Base-by-base conservation (phyloP, 92 coral and sea anemone genomes). In the Desmophyllum pertusum region DNA sequence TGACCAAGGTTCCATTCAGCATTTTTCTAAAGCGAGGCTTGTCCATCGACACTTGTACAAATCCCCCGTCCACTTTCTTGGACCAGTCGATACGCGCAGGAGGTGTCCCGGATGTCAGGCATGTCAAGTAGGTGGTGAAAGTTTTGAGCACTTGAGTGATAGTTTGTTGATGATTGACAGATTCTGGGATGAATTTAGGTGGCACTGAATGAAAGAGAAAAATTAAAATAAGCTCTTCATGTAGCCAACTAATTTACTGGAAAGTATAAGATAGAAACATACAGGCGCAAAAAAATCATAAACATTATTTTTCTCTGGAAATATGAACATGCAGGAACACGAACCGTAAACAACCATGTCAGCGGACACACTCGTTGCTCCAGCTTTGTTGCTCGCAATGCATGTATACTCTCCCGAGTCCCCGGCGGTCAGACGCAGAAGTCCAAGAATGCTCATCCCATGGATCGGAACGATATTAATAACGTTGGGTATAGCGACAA, bases 1-100 rank as follows among this genome's bases (percentile, higher is more conserved):
- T 94, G 39, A 92, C 92, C 85, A 97, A 78, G 17, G 98, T 92
- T n/a, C 99, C 99, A 78, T 93, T 93, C 38, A 91, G 75, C 72
- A 84, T 91, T 84, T 88, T 87, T n/a, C 46, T 66, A 69, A 97
- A 90, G 42, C 98, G 91, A 83, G 94, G 88, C 43, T 87, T 68
- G 76, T 89, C 85, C 73, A 79, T 76, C 46, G 77, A 61, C 33
- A 97, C 93, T 45, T 88, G 89, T 8, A 48, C 67, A 73, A 92
- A 94, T 37, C 85, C 73, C 59, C 90, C 86, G 41, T 81, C 88
- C n/a, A 68, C 73, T 38, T 76, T 81, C 42, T 93, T 95, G 51
- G 84, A 90, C 99, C 99, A 97, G 65, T 94, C 98, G 10, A 95
- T 81, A 10, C 99, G 95, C 8, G 98, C 92, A 35, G 97, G 98